Conservation (phyloP, 2,888 invertebrate species). For the Boloria selene region DNA sequence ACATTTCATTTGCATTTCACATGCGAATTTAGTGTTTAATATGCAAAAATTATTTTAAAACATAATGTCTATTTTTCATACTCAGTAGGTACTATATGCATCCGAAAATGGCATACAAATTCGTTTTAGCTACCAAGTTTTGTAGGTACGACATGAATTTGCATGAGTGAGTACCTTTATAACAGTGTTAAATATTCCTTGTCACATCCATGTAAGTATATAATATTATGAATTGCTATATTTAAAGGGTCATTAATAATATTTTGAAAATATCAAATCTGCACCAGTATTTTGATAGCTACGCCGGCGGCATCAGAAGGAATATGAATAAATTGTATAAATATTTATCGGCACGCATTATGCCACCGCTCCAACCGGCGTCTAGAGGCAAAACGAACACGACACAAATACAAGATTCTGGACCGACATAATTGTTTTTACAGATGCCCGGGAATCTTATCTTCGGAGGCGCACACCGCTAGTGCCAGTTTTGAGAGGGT, state of each 20-base stretch:
- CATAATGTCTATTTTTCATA: too few relatives aligned
- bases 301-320: constrained; percentile 40
- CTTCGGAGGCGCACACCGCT: constrained; percentile 61
- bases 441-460: constrained; percentile 66
- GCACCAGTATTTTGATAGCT: constrained; percentile 35
- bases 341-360: constrained; percentile 75
- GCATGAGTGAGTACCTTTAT: too few relatives aligned
- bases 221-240: not conserved
- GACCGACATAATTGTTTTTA: constrained; percentile 75
- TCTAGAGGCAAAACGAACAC: constrained; percentile 61
- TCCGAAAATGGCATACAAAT: too few relatives aligned
- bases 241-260: constrained; percentile 11
- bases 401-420: constrained; percentile 68
- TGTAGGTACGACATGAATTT: too few relatives aligned
- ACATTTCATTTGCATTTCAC: not conserved
- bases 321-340: constrained; percentile 79
- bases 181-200: too few relatives aligned
- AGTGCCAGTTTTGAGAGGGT: constrained; percentile 66
- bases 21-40: too few relatives aligned
- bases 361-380: constrained; percentile 58
- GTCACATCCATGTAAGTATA: not conserved
- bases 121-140: too few relatives aligned
- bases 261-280: constrained; percentile 23
- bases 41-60: too few relatives aligned
- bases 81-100: too few relatives aligned